Percentiles rank a stretch among this genome's conserved stretches.
Evolutionary conservation across 2,888 invertebrate species (phyloP).

Genomic region (Erannis defoliaria): DNA sequence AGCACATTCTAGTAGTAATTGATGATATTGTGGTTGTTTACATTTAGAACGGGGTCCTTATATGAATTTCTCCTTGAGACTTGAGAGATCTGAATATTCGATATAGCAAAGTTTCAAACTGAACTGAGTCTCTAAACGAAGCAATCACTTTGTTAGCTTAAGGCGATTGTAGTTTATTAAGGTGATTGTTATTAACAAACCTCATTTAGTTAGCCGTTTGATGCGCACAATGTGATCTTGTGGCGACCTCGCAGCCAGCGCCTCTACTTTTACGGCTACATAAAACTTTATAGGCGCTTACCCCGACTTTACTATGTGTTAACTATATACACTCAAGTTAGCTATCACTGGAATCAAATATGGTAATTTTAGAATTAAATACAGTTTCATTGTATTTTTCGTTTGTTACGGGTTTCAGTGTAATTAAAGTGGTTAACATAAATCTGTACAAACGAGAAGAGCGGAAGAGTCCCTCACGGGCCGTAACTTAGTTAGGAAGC

Average conservation of each 20-base stretch:
- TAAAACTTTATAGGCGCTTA: constrained; percentile 66
- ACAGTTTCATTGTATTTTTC: not conserved
- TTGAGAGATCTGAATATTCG: not conserved
- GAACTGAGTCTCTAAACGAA: constrained; percentile 1
- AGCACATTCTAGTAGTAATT: no score
- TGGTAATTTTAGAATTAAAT: constrained; percentile 26
- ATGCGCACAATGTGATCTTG: constrained; percentile 57
- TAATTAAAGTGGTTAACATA: constrained; percentile 71
- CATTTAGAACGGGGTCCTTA: no score
- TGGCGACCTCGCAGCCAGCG: constrained; percentile 53
- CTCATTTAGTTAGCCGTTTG: constrained; percentile 51
- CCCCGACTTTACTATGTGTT: constrained; percentile 62
- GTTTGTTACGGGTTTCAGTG: constrained; percentile 43
- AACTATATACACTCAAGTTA: constrained; percentile 59
- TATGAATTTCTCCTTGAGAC: no score
- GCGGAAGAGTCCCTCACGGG: constrained; percentile 62
- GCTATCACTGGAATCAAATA: constrained; percentile 43
- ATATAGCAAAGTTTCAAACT: not conserved
- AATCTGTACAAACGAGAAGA: constrained; percentile 63
- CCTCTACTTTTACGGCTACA: constrained; percentile 61
- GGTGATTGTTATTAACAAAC: constrained; percentile 50
- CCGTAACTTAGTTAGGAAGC: constrained; percentile 67
- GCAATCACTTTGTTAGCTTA: constrained; percentile 24
- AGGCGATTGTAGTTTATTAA: constrained; percentile 45
- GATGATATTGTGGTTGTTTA: no score